Conservation (phyloP, 2,113 vertebrate genomes). For the Dendrocopos noguchii region DNA sequence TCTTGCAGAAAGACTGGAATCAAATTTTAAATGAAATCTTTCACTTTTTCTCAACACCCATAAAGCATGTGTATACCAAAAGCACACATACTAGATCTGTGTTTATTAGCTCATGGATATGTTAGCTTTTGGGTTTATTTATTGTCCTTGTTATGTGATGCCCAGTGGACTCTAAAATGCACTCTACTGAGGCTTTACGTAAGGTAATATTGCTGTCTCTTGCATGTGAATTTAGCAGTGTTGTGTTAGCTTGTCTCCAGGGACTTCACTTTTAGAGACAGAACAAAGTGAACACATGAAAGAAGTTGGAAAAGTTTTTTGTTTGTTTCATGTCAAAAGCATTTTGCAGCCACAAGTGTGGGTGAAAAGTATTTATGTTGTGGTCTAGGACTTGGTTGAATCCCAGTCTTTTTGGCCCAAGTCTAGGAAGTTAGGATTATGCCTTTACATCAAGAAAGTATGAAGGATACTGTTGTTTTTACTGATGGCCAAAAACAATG, state of each 20-base stretch:
- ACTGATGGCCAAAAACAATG: not conserved
- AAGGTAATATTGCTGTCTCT: not conserved
- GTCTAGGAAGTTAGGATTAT: conserved; percentile 54
- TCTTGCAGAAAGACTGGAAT: not conserved
- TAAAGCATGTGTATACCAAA: not conserved
- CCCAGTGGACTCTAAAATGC: not conserved
- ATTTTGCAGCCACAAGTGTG: conserved; percentile 67
- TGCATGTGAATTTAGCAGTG: not conserved
- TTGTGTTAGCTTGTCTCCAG: not conserved
- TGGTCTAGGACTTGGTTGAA: conserved; percentile 61
- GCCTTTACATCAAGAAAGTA: conserved; percentile 50
- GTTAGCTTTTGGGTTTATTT: not conserved
- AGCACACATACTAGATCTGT: not conserved
- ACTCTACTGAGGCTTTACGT: not conserved
- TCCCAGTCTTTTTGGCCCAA: conserved; percentile 50
- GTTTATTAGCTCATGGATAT: not conserved
- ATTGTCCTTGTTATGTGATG: not conserved
- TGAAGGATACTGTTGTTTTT: conserved; percentile 17
- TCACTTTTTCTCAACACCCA: not conserved
- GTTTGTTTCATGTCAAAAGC: conserved; percentile 67
- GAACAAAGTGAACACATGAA: not conserved
- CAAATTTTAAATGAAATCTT: not conserved
- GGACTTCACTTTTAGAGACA: conserved; percentile 32
- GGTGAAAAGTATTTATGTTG: conserved; percentile 71
- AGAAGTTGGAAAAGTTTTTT: conserved; percentile 42